A percentile compares a stretch with the other conserved stretches of the same genome.
These are phyloP conservation scores for Pseudoatta argentina DNA, from an alignment of 1,140 invertebrate species.

Conservation along the genomic window DNA sequence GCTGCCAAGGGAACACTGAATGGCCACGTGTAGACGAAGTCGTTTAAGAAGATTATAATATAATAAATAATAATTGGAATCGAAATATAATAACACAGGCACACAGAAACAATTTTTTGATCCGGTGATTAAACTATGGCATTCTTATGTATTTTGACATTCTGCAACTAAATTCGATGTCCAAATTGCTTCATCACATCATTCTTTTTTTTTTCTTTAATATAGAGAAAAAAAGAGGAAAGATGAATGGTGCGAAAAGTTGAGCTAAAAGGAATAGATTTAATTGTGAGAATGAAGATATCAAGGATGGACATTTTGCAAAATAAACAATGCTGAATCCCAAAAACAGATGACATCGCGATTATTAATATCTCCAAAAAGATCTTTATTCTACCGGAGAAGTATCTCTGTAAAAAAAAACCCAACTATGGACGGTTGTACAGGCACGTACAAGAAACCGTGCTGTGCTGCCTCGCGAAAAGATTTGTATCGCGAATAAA, in stretches of 20 bases:
- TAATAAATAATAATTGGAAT: neutral
- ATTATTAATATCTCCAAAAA: conserved; percentile 6
- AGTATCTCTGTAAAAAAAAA: neutral
- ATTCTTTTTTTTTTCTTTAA: too few relatives aligned
- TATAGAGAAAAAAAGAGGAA: too few relatives aligned
- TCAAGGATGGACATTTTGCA: neutral
- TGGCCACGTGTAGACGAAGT: neutral
- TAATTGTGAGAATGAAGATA: neutral
- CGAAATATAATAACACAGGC: neutral
- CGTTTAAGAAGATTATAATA: neutral
- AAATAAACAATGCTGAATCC: conserved; percentile 8
- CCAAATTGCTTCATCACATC: too few relatives aligned
- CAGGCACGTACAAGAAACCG: neutral
- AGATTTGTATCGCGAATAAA: conserved; percentile 45
- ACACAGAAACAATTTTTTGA: too few relatives aligned
- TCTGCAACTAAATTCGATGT: too few relatives aligned
- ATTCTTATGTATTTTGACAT: too few relatives aligned
- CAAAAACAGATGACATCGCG: neutral
- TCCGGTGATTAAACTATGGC: too few relatives aligned
- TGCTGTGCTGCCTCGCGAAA: conserved; percentile 2
- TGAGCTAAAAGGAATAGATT: too few relatives aligned
- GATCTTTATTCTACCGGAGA: conserved; percentile 2
- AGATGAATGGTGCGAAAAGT: too few relatives aligned
- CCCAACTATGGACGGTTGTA: neutral
- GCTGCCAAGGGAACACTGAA: neutral